Conservation (phyloP, 2,113 vertebrate species). For the Poecile atricapillus region DNA sequence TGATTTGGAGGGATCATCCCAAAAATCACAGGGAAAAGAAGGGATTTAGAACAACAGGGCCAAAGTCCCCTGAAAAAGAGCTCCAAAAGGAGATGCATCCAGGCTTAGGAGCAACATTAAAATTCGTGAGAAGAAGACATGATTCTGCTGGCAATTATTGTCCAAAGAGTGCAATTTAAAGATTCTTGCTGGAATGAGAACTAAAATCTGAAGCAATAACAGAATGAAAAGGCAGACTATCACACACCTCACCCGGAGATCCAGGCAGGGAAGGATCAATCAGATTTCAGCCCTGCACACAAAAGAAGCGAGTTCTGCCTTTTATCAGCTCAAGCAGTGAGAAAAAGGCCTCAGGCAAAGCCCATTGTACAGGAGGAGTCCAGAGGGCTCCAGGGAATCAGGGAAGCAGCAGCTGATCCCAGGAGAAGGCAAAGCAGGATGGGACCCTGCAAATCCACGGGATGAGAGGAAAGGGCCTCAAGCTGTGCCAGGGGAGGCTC, state of each 20-base stretch:
- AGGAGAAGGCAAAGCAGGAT: background rate
- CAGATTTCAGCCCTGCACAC: conserved; percentile 17
- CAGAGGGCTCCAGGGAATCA: background rate
- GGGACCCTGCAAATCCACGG: background rate
- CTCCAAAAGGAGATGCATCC: background rate
- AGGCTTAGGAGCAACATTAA: background rate
- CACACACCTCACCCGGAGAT: background rate
- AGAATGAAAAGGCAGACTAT: conserved; percentile 39
- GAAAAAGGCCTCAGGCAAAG: background rate
- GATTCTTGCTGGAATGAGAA: background rate
- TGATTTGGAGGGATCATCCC: background rate
- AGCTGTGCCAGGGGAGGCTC: background rate
- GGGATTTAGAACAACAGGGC: background rate
- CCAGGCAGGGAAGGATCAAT: background rate
- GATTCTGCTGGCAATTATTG: conserved; percentile 5
- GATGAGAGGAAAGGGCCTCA: background rate
- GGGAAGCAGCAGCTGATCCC: background rate
- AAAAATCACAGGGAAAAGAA: background rate
- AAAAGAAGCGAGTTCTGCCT: background rate
- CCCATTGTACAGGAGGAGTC: background rate
- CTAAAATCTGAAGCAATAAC: conserved; percentile 3
- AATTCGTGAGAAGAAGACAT: background rate
- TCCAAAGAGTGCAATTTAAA: background rate
- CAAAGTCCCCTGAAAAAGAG: background rate
- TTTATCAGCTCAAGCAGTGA: background rate